Conservation (phyloP, 2,797 vertebrate genomes). For the Enoplosus armatus region DNA sequence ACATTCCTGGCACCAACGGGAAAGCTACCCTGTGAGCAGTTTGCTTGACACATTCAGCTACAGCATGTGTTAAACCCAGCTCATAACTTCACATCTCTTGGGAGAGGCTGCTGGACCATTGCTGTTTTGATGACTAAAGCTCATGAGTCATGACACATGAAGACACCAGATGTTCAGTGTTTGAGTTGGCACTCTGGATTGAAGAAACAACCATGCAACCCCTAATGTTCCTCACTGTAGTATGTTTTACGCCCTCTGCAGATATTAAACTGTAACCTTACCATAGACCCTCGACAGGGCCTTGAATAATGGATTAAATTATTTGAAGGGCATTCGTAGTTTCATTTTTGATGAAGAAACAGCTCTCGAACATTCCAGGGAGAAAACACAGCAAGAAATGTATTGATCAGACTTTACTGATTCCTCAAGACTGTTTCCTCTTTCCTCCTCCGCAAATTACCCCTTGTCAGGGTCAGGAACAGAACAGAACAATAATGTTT, state of each 20-base stretch:
- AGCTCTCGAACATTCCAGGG: constrained; percentile 3
- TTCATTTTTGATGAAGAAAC: constrained; percentile 8
- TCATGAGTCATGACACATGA: constrained; percentile 45
- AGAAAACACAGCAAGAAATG: background rate
- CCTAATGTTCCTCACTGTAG: constrained; percentile 12
- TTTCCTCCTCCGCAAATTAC: background rate
- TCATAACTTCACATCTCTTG: constrained; percentile 33
- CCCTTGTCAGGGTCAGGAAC: constrained; percentile 3
- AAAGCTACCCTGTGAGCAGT: constrained; percentile 9
- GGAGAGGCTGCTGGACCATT: constrained; percentile 32
- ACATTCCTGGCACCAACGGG: constrained; percentile 6
- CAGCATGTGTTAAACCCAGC: constrained; percentile 28
- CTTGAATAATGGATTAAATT: background rate
- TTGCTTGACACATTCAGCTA: constrained; percentile 16
- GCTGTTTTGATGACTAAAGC: constrained; percentile 58
- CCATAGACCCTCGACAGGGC: background rate
- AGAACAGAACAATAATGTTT: constrained; percentile 15
- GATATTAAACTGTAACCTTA: constrained; percentile 34
- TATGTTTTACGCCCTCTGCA: constrained; percentile 30
- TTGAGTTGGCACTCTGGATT: constrained; percentile 58
- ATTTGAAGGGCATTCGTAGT: constrained; percentile 11
- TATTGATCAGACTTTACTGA: constrained; percentile 13
- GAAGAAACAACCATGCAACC: constrained; percentile 28
- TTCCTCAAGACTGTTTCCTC: constrained; percentile 11
- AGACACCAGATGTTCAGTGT: constrained; percentile 67